These are phyloP conservation scores for Battus philenor DNA, from an alignment of 1,140 invertebrate genomes.

Conservation along the genomic window DNA sequence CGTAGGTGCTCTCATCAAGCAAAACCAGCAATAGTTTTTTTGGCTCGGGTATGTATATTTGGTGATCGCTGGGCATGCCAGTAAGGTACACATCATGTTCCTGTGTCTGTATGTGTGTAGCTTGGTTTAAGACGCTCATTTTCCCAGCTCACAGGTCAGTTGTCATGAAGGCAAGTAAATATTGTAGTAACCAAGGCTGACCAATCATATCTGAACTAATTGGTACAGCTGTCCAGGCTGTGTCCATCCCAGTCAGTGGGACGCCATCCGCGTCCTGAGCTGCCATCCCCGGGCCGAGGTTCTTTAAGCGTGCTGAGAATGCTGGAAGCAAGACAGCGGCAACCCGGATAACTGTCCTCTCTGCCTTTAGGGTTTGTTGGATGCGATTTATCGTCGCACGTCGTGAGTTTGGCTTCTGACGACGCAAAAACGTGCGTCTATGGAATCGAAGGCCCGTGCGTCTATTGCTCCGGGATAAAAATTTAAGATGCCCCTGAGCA, in stretches of 20 bases:
- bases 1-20: no score
- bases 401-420: not conserved
- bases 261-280: not conserved
- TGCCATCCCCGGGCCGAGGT: constrained; percentile 1
- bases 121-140: no score
- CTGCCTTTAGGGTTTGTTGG: not conserved
- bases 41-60: no score
- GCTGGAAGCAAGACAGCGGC: not conserved
- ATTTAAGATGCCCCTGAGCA: no score
- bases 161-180: no score
- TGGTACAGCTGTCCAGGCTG: constrained; percentile 1
- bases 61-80: no score
- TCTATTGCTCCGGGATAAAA: no score
- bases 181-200: no score
- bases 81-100: no score
- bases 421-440: not conserved
- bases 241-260: constrained; percentile 1
- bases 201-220: constrained; percentile 8
- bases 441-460: not conserved
- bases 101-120: no score
- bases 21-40: no score
- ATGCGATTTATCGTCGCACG: not conserved
- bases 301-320: constrained; percentile 1
- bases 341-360: not conserved
- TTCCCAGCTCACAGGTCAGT: no score